phyloP scores from a whole-genome alignment of 2,113 vertebrate species.

The Cnemophilus loriae region DNA sequence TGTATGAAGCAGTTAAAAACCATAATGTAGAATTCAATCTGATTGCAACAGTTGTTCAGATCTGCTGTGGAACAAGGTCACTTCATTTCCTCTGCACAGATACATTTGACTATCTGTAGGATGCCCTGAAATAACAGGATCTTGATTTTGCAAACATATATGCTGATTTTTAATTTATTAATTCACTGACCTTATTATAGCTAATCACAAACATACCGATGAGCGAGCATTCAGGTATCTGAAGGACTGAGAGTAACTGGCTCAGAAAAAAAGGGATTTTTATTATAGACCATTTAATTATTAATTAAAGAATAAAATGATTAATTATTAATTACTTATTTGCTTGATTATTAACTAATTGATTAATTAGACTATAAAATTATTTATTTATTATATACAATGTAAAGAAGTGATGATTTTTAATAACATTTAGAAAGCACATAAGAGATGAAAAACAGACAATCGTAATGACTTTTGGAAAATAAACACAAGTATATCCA shows the following conservation, averaged over 20 bases:
- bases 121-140: not conserved
- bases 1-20: constrained; percentile 40
- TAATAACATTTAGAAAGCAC: not conserved
- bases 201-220: not conserved
- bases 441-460: not conserved
- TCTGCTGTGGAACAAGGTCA: not conserved
- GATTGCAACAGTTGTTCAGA: constrained; percentile 42
- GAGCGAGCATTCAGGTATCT: not conserved
- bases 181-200: not conserved
- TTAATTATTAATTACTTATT: not conserved
- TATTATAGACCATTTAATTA: not conserved
- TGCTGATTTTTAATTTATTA: not conserved
- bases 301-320: not conserved
- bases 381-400: too few species aligned
- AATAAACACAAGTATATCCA: not conserved
- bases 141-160: not conserved
- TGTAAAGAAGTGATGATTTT: not conserved
- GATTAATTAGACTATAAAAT: too few species aligned
- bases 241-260: not conserved
- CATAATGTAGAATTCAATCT: constrained; percentile 60
- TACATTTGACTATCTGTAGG: not conserved
- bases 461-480: not conserved
- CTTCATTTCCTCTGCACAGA: not conserved
- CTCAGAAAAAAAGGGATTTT: not conserved
- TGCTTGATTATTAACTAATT: not conserved